phyloP scores from a whole-genome alignment of 1,140 invertebrate species.

The Macrostomum lignano region DNA sequence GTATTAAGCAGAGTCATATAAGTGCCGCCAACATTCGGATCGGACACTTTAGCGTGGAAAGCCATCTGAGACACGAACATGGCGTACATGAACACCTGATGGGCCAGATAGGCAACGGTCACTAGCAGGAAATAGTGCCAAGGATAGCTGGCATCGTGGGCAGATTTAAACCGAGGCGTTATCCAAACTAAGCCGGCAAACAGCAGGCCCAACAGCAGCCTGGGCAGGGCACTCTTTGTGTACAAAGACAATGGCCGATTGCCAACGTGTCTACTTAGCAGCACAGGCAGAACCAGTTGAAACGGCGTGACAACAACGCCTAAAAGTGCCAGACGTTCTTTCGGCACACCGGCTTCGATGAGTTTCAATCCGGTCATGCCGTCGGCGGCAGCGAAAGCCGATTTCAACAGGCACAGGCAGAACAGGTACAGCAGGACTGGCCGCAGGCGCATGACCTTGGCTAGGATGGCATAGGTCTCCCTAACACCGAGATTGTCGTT shows the following conservation, averaged over 20 bases:
- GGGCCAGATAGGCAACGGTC: too few relatives aligned
- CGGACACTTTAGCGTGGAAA: constrained; percentile 54
- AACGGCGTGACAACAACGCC: constrained; percentile 60
- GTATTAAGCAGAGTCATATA: constrained; percentile 98
- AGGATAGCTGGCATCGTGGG: not conserved
- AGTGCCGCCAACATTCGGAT: constrained; percentile 73
- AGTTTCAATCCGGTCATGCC: constrained; percentile 70
- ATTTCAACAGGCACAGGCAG: constrained; percentile 64
- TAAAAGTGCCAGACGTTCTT: constrained; percentile 66
- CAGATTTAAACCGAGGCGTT: not conserved
- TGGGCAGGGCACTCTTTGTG: constrained; percentile 56
- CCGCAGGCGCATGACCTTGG: constrained; percentile 51
- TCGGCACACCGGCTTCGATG: constrained; percentile 71
- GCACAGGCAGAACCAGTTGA: constrained; percentile 64
- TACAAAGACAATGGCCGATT: constrained; percentile 69
- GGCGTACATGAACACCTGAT: constrained; percentile 36
- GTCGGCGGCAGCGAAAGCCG: constrained; percentile 82
- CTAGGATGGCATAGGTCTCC: constrained; percentile 53
- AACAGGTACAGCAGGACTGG: constrained; percentile 42
- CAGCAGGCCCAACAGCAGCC: constrained; percentile 36
- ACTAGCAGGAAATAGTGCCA: not conserved
- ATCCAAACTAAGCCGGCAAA: constrained; percentile 3
- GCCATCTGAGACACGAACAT: constrained; percentile 49
- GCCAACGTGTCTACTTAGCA: too few relatives aligned
- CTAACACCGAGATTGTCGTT: constrained; percentile 34